Percentiles rank a stretch among this genome's conserved stretches.
Conservation (phyloP, 2,113 vertebrate genomes). For the Apteryx mantelli region DNA sequence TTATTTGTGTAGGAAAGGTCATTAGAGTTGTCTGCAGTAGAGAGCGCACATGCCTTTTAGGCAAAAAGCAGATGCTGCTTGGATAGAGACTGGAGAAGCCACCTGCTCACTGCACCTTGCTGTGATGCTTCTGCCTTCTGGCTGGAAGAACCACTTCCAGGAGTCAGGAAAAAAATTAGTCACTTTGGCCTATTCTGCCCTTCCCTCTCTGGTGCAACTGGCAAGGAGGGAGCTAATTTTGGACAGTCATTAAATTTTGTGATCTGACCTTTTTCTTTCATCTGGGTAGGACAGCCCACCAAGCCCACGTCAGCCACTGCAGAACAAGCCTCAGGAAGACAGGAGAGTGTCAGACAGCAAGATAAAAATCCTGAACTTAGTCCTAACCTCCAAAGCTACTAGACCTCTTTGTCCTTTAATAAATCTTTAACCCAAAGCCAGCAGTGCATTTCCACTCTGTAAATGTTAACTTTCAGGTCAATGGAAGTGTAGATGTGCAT, state of each 20-base stretch:
- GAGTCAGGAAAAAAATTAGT: not conserved
- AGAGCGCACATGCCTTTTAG: not conserved
- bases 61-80: constrained; percentile 1
- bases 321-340: not conserved
- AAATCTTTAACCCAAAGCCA: constrained; percentile 52
- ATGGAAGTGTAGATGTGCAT: not conserved
- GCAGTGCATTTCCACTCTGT: not conserved
- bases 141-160: not conserved
- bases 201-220: not conserved
- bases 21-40: not conserved
- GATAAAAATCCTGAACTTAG: not conserved
- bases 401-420: not conserved
- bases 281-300: not conserved
- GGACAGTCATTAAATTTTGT: not conserved
- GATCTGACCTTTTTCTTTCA: not conserved
- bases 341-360: not conserved
- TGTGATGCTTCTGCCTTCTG: not conserved
- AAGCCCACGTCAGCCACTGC: not conserved
- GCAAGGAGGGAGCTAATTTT: not conserved
- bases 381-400: not conserved
- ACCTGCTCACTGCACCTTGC: not conserved
- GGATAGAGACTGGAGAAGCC: not conserved
- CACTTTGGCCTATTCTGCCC: not conserved
- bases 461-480: constrained; percentile 42
- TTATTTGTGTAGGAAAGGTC: constrained; percentile 47